Evolutionary conservation across 1,140 invertebrate genomes (phyloP).

Genomic region (Drosophila bocqueti): DNA sequence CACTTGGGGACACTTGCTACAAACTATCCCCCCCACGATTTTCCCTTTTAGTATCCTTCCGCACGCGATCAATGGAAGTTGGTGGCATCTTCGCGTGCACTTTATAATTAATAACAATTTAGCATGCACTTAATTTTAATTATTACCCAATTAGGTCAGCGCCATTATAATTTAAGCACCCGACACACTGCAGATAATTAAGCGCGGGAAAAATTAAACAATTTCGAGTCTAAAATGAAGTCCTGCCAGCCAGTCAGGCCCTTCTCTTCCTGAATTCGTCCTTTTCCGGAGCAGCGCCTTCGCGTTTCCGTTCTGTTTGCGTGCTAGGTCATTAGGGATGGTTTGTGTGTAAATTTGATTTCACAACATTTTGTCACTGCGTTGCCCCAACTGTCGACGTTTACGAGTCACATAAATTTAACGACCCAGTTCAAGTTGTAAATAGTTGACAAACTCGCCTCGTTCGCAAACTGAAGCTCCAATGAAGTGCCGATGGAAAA

Average conservation of each 20-base stretch:
- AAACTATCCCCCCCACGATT: constrained; percentile 21
- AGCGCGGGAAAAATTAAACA: constrained; percentile 64
- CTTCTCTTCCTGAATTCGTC: constrained; percentile 12
- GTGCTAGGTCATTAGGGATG: constrained; percentile 66
- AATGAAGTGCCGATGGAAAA: constrained; percentile 57
- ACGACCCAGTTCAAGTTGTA: constrained; percentile 72
- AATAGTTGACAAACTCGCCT: constrained; percentile 67
- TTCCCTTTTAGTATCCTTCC: neutral
- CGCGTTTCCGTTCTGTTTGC: constrained; percentile 26
- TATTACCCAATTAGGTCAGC: constrained; percentile 82
- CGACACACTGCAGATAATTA: constrained; percentile 46
- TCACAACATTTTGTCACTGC: constrained; percentile 77
- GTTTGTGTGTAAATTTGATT: constrained; percentile 81
- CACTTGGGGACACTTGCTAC: constrained; percentile 49
- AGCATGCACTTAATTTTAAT: constrained; percentile 78
- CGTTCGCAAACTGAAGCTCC: neutral
- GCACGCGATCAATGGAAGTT: constrained; percentile 35
- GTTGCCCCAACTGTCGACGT: constrained; percentile 58
- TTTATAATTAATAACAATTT: constrained; percentile 81
- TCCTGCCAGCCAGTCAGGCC: constrained; percentile 15
- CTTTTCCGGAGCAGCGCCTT: constrained; percentile 28
- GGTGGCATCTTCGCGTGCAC: constrained; percentile 29
- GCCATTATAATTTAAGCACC: constrained; percentile 65
- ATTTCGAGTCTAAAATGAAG: constrained; percentile 49
- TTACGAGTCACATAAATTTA: constrained; percentile 79